phyloP scores from a whole-genome alignment of 2,888 invertebrate genomes.

The Neria commutata region DNA sequence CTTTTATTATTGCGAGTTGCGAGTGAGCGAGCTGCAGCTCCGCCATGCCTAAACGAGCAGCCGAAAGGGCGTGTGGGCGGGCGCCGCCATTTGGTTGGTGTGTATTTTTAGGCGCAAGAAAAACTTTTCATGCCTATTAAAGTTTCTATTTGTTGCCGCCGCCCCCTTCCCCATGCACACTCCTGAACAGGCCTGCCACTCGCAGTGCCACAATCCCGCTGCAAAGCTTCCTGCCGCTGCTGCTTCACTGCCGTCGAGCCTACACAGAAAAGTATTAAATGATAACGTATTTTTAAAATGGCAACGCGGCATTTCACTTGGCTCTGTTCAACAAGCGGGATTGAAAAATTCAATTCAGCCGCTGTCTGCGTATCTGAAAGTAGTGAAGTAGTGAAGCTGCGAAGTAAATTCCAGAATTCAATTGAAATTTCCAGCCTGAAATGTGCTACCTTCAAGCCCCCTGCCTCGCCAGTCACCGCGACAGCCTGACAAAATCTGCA shows the following conservation, averaged over 20 bases:
- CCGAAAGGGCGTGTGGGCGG: constrained; percentile 24
- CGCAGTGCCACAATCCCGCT: neutral
- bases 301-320: constrained; percentile 28
- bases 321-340: constrained; percentile 28
- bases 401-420: constrained; percentile 48
- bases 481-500: too few species aligned
- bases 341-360: constrained; percentile 34
- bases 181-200: neutral
- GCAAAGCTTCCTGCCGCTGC: neutral
- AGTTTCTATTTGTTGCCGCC: constrained; percentile 15
- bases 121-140: constrained; percentile 42
- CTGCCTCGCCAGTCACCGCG: too few species aligned
- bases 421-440: constrained; percentile 47
- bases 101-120: constrained; percentile 19
- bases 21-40: neutral
- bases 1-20: constrained; percentile 2
- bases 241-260: neutral
- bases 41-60: neutral
- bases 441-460: too few species aligned
- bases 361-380: too few species aligned
- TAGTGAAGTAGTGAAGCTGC: too few species aligned
- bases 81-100: constrained; percentile 17
- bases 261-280: constrained; percentile 39
- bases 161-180: neutral
- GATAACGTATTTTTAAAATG: constrained; percentile 44